A percentile compares a stretch with the other conserved stretches of the same genome.
These are phyloP conservation scores for Colletes gigas DNA, from an alignment of 1,140 invertebrate genomes.

Conservation along the genomic window DNA sequence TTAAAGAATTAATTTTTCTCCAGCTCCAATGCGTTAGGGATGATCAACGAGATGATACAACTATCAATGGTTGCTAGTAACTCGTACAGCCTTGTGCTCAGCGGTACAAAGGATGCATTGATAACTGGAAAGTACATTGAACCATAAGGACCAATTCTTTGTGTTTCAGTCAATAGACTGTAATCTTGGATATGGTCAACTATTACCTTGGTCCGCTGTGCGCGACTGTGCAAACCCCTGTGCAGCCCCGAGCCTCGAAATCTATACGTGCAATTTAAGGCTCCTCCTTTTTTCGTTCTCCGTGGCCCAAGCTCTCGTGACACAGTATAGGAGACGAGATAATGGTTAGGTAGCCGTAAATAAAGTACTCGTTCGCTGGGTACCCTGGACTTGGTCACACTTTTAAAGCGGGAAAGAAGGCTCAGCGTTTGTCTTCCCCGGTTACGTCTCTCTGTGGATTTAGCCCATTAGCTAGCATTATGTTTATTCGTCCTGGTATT, in stretches of 20 bases:
- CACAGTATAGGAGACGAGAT: conserved; percentile 29
- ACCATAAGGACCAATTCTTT: too few species aligned
- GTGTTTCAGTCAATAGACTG: too few species aligned
- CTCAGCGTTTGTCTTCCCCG: conserved; percentile 50
- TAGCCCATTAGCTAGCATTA: conserved; percentile 39
- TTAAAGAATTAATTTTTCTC: too few species aligned
- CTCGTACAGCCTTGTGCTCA: too few species aligned
- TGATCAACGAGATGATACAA: too few species aligned
- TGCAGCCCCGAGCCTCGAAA: not conserved
- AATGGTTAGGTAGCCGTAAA: conserved; percentile 49
- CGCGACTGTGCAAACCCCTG: not conserved
- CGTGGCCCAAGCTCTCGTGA: not conserved
- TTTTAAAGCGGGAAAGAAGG: conserved; percentile 29
- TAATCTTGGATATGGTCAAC: too few species aligned
- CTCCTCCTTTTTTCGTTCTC: not conserved
- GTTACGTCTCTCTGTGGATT: conserved; percentile 32
- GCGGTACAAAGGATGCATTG: too few species aligned
- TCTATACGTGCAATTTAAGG: conserved; percentile 6
- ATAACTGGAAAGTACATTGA: too few species aligned
- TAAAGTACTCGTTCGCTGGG: conserved; percentile 45
- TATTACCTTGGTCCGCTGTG: too few species aligned
- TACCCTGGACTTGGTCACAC: conserved; percentile 27
- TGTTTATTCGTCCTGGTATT: conserved; percentile 26
- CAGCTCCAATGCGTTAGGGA: too few species aligned
- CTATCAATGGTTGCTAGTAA: too few species aligned